Evolutionary conservation across 2,888 invertebrate genomes (phyloP), one percentile per base, ranked within the genome.

Genomic region (Ryuthela nishihirai): DNA sequence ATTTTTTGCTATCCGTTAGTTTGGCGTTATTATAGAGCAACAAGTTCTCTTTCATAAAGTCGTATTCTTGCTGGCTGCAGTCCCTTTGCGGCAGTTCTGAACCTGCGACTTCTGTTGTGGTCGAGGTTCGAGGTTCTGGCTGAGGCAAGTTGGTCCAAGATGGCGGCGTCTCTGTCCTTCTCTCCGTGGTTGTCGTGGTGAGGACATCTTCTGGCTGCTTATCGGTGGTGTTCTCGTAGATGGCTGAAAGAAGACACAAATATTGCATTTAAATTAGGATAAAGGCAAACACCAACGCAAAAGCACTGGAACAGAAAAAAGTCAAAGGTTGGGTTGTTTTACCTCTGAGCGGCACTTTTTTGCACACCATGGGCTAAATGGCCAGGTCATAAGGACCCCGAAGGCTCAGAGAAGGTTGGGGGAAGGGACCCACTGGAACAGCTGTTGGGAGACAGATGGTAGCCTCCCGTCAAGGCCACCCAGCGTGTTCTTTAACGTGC

Each of bases 11-110:
- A 20, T 63, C 63, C 21, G 83, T 81, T 65, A 83, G 74, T 68
- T 82, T 78, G 47, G 82, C 82, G 70, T 83, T 83, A 72, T 82
- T 82, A 72, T 82, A 83, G 1, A 64, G 55, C 32, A 68, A 34
- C 9, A 68, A 32, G 39, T 67, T 63, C 32, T 67, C 63, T 38
- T 67, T 68, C 56, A 59, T 58, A 24, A 62, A 55, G 45, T 67
- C 65, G 39, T 67, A 67, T 41, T 67, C 64, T 45, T 67, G 61
- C 21, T 62, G 65, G 40, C 54, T 49, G 48, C 67, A 68, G 17
- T 67, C 67, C 17, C 62, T 58, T 26, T 58, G 58, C 0, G 47
- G 50, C 10, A 40, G 18, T 4, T 34, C 34, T 3, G 45, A 23
- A 1, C 29, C 45, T 7, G 4, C 15, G 5, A 23, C 39, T 5